Base-by-base conservation (phyloP, 1,140 invertebrate genomes). In the Drosophila ogumai region DNA sequence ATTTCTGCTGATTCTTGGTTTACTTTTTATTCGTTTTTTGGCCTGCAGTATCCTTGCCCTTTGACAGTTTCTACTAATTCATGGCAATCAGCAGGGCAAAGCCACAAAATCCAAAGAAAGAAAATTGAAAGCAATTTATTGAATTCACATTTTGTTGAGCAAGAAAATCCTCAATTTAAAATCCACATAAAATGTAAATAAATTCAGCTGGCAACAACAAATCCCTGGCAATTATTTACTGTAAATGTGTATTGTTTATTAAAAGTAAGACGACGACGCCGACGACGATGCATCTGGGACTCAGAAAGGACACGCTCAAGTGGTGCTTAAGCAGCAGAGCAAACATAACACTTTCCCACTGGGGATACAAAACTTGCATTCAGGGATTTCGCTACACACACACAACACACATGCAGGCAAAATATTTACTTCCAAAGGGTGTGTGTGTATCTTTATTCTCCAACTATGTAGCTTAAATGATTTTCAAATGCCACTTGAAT, bases 191-290 rank as follows among this genome's bases (percentile, higher is more conserved):
- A 68, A 77, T 60, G 56, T 69, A 77, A 77, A 57, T 78, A 63
- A 64, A 55, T 75, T 50, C 47, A 17, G 19, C 34, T 52, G 65
- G 57, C 61, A 76, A 72, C 46, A 84, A 66, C 68, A 88, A 87
- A 90, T 85, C 55, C 52, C 49, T 66, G 64, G 76, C 77, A 88
- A 88, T 88, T 88, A 88, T 88, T 90, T 90, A 88, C 85, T 79
- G 85, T 78, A 84, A 84, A 88, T 90, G 76, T 84, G 75, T 90
- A 68, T 90, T 88, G 80, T 88, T 90, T 90, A 88, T 84, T 88
- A 88, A 84, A 86, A 82, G 82, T 79, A 86, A 69, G 67, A 65
- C 13, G 46, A 22, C 10, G 44, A 46, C 43, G 67, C 61, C 13
- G 46, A 22, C 10, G 44, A 46, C 43, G 55, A 34, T 38, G 55